A percentile compares a stretch with the other conserved stretches of the same genome.
Conservation (phyloP, 2,797 vertebrate species). For the Poecile montanus region DNA sequence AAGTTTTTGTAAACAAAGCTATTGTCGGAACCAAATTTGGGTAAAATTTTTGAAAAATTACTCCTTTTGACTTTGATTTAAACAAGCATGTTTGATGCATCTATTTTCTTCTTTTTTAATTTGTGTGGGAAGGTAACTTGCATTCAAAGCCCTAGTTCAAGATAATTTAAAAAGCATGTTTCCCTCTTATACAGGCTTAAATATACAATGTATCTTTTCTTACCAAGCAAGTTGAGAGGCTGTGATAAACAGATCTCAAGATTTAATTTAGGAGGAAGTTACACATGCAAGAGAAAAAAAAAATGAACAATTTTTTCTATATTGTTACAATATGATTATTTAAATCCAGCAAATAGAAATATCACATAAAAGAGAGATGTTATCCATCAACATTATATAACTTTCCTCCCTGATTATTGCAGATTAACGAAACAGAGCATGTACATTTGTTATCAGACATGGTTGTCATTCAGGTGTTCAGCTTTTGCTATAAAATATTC, state of each 20-base stretch:
- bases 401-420: neutral
- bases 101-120: neutral
- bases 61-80: neutral
- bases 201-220: neutral
- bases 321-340: neutral
- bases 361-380: neutral
- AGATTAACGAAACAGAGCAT: neutral
- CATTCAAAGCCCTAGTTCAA: neutral
- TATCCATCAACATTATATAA: neutral
- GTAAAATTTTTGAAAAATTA: neutral
- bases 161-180: neutral
- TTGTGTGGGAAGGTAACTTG: neutral
- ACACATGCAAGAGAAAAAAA: neutral
- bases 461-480: neutral
- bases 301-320: neutral
- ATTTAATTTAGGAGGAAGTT: neutral
- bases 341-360: neutral
- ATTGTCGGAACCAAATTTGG: neutral
- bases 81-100: neutral
- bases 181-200: neutral
- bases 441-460: neutral
- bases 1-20: neutral
- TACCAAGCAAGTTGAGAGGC: neutral
- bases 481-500: neutral
- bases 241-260: neutral